These are phyloP conservation scores for Parochlus steinenii DNA, from an alignment of 2,888 invertebrate species.

Conservation along the genomic window DNA sequence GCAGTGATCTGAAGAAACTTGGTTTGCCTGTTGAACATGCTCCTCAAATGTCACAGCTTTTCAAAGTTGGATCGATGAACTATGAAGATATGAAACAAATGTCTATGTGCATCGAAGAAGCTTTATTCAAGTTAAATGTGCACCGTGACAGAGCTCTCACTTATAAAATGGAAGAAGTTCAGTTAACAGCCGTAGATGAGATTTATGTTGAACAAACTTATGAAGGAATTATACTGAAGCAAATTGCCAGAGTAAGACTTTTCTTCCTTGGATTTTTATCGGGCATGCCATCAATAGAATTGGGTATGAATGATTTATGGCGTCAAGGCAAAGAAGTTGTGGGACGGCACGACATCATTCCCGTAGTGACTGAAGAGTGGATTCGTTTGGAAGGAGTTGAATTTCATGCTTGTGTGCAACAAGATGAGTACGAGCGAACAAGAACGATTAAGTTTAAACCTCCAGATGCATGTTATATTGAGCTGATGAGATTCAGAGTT, in stretches of 20 bases:
- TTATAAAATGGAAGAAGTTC: slow-evolving; percentile 94
- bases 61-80: slow-evolving; percentile 83
- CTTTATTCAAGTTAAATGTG: slow-evolving; percentile 68
- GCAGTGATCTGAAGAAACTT: slow-evolving; percentile 79
- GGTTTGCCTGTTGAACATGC: slow-evolving; percentile 95
- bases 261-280: slow-evolving; percentile 94
- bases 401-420: slow-evolving; percentile 87
- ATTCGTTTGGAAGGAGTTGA: slow-evolving; percentile 87
- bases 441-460: slow-evolving; percentile 88
- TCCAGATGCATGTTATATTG: slow-evolving; percentile 95
- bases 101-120: slow-evolving; percentile 81
- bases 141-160: slow-evolving; percentile 76
- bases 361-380: slow-evolving; percentile 98
- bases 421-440: slow-evolving; percentile 71
- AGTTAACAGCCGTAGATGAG: slow-evolving; percentile 85
- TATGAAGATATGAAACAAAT: slow-evolving; percentile 87
- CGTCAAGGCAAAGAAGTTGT: slow-evolving; percentile 99
- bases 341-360: slow-evolving; percentile 96
- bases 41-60: slow-evolving; percentile 87
- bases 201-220: slow-evolving; percentile 76
- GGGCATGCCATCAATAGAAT: slow-evolving; percentile 91
- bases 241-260: slow-evolving; percentile 85
- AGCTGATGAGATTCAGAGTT: slow-evolving; percentile 88
- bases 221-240: slow-evolving; percentile 68
- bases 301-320: slow-evolving; percentile 93